These are phyloP conservation scores for Gastrophryne carolinensis DNA, from an alignment of 2,797 vertebrate species.

Conservation along the genomic window DNA sequence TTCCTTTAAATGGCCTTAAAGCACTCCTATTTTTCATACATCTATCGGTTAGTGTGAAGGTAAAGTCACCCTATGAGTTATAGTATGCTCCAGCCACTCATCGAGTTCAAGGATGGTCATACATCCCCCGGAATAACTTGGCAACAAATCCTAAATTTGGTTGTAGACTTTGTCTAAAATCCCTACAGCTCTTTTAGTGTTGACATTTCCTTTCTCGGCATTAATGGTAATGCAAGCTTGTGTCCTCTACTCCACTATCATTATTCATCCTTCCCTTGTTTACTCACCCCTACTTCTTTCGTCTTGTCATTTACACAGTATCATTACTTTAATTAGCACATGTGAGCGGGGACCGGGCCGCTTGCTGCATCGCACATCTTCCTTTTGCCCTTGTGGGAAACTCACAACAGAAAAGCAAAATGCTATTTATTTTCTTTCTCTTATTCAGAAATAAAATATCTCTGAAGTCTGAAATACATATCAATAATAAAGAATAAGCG, in stretches of 20 bases:
- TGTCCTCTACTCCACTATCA: constrained; percentile 58
- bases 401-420: constrained; percentile 3
- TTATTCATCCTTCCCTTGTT: constrained; percentile 57
- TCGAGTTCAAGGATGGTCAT: not conserved
- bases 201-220: constrained; percentile 53
- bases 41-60: not conserved
- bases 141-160: constrained; percentile 50
- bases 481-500: constrained; percentile 50
- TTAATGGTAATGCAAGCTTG: constrained; percentile 55
- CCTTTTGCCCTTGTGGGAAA: constrained; percentile 60
- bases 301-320: constrained; percentile 62
- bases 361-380: constrained; percentile 60
- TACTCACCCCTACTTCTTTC: constrained; percentile 58
- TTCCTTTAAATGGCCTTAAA: not conserved
- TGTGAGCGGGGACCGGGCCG: constrained; percentile 62
- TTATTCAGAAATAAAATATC: constrained; percentile 46
- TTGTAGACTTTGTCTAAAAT: constrained; percentile 52
- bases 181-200: constrained; percentile 54
- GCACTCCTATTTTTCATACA: not conserved
- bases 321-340: constrained; percentile 66
- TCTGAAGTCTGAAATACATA: constrained; percentile 53
- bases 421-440: constrained; percentile 6
- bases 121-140: constrained; percentile 16
- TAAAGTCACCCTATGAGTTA: not conserved
- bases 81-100: constrained; percentile 1